These are phyloP conservation scores for Metellina segmentata DNA, from an alignment of 2,888 invertebrate genomes.

Conservation along the genomic window DNA sequence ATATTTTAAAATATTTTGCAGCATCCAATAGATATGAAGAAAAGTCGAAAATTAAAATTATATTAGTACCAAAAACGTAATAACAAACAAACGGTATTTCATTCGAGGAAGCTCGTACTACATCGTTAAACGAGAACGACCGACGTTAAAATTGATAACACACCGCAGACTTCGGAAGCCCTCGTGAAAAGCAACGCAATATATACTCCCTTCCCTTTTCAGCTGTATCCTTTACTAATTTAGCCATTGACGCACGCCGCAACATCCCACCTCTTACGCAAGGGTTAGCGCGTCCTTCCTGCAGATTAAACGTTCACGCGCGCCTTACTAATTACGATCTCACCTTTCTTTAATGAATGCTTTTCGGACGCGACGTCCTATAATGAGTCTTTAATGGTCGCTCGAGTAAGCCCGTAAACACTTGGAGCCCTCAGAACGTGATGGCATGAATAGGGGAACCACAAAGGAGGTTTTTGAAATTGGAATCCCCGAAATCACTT, in stretches of 20 bases:
- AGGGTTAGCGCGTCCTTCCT: conserved; percentile 42
- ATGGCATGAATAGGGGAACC: conserved; percentile 57
- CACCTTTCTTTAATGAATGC: conserved; percentile 55
- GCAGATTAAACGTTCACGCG: conserved; percentile 51
- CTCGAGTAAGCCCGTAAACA: conserved; percentile 54
- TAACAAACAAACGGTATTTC: too few relatives aligned
- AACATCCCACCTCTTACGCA: conserved; percentile 33
- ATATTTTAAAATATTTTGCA: too few relatives aligned
- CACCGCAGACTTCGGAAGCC: too few relatives aligned
- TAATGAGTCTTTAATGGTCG: conserved; percentile 64
- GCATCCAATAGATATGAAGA: too few relatives aligned
- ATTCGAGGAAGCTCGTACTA: too few relatives aligned
- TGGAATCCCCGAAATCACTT: conserved; percentile 9
- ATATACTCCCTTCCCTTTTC: conserved; percentile 18
- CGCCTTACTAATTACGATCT: conserved; percentile 54
- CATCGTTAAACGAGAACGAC: too few relatives aligned
- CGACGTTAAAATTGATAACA: too few relatives aligned
- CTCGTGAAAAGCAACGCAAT: conserved; percentile 13
- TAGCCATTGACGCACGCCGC: conserved; percentile 37
- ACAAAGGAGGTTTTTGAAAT: conserved; percentile 62
- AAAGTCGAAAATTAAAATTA: too few relatives aligned
- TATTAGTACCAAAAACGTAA: too few relatives aligned
- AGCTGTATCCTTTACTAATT: conserved; percentile 26
- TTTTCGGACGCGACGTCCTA: conserved; percentile 1
- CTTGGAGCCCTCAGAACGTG: conserved; percentile 56